Base-by-base conservation (phyloP, 2,888 invertebrate genomes). In the Junonia oenone region DNA sequence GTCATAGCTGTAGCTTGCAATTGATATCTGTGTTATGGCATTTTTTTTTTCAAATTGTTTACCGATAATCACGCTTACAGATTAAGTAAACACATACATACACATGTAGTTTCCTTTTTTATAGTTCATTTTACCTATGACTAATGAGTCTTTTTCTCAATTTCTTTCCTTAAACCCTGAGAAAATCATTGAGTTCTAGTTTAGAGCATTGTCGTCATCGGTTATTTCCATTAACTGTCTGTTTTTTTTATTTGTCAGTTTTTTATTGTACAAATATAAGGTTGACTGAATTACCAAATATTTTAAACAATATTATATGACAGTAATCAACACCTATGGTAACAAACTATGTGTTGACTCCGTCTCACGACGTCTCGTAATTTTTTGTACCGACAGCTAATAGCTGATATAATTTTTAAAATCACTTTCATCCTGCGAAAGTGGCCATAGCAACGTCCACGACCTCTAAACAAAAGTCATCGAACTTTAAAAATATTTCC, bases 401-500 rank as follows among this genome's bases (percentile, higher is more conserved):
- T 26, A 8, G 43, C 3, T 26, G 8, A 26, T 43, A 17, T 37
- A 51, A 46, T 53, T 51, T 35, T 51, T 33, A 19, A 57, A 62
- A 57, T 51, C 50, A 45, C 61, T 48, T 56, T 63, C 75, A 73
- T 81, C 81, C 81, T 75, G 76, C 19, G 19, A 40, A 40, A 40
- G 5, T 57, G 58, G 57, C 66, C 71, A 63, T 75, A 63, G 74
- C 75, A 76, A 58, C 66, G 61, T 38, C 33, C 33, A 57, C 68
- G 84, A 84, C 86, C 87, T 85, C 85, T 83, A 78, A 73, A 55
- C 62, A 63, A 54, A 70, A 83, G 88, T 88, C 89, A 83, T 78
- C 80, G 88, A 89, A 84, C 89, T 69, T 66, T 69, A 48, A 72
- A 63, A 76, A 81, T 83, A 77, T 85, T 86, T 82, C 81, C 84